Percentiles rank a stretch among this genome's conserved stretches.
These are phyloP conservation scores for Spodoptera littoralis DNA, from an alignment of 2,888 invertebrate genomes.

Conservation along the genomic window DNA sequence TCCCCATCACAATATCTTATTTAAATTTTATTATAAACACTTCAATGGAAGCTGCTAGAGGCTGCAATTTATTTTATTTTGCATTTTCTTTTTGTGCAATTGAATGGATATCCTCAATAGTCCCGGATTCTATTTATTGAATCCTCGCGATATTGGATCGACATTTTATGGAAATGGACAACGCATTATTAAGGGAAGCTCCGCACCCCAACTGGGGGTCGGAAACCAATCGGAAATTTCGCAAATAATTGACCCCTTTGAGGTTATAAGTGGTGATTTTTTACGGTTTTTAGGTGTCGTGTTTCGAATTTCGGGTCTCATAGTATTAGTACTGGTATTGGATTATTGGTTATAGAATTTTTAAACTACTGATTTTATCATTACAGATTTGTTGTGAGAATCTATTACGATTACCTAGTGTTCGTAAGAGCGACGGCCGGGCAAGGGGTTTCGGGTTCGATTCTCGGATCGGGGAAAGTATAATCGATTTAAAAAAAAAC, in stretches of 20 bases:
- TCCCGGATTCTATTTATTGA: conserved; percentile 37
- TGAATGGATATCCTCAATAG: conserved; percentile 25
- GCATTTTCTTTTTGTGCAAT: conserved; percentile 25
- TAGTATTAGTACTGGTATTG: too few species aligned
- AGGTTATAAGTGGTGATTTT: conserved; percentile 11
- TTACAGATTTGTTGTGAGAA: too few species aligned
- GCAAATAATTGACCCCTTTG: conserved; percentile 25
- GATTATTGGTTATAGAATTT: too few species aligned
- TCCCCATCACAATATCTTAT: not conserved
- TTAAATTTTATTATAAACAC: conserved; percentile 5
- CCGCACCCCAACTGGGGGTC: conserved; percentile 21
- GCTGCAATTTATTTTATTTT: conserved; percentile 30
- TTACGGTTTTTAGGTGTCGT: not conserved
- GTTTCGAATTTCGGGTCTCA: too few species aligned
- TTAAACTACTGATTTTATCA: too few species aligned
- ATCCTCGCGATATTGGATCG: conserved; percentile 40
- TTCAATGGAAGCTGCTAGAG: not conserved
- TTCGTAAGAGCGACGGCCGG: too few species aligned
- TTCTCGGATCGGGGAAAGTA: too few species aligned
- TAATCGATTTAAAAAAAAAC: too few species aligned
- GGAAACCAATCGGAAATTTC: conserved; percentile 36
- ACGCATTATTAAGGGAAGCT: conserved; percentile 27
- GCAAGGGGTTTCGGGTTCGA: too few species aligned
- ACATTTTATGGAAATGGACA: conserved; percentile 46
- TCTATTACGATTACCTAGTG: too few species aligned